These are phyloP conservation scores for Agriotes lineatus DNA, from an alignment of 2,888 invertebrate genomes.

Conservation along the genomic window DNA sequence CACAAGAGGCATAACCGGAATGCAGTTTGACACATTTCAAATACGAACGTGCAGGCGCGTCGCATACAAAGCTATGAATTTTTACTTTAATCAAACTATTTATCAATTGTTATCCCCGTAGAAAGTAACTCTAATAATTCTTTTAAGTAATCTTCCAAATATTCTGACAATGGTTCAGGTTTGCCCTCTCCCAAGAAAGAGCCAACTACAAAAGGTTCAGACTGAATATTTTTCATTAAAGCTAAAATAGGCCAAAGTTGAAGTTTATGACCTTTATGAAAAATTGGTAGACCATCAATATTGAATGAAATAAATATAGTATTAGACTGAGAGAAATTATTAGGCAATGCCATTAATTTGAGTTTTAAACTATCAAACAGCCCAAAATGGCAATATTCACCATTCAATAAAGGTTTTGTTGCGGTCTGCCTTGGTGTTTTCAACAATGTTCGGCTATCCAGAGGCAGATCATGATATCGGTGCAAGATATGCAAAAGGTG, in stretches of 20 bases:
- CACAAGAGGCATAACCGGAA: constrained; percentile 13
- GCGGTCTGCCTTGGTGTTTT: neutral
- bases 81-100: neutral
- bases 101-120: neutral
- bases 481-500: constrained; percentile 1
- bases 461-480: neutral
- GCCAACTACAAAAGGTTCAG: neutral
- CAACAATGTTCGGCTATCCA: no score
- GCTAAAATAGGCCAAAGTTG: neutral
- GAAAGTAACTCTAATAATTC: neutral
- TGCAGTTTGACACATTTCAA: constrained; percentile 11
- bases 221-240: neutral
- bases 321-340: neutral
- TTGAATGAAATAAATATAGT: neutral
- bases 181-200: neutral
- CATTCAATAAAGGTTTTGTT: neutral
- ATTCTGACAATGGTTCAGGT: neutral
- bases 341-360: neutral
- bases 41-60: constrained; percentile 8
- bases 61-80: no score
- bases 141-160: neutral
- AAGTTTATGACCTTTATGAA: neutral
- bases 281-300: neutral
- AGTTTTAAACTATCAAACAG: neutral
- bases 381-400: neutral